Base-by-base conservation (phyloP, 2,797 vertebrate genomes). In the Esox masquinongy region DNA sequence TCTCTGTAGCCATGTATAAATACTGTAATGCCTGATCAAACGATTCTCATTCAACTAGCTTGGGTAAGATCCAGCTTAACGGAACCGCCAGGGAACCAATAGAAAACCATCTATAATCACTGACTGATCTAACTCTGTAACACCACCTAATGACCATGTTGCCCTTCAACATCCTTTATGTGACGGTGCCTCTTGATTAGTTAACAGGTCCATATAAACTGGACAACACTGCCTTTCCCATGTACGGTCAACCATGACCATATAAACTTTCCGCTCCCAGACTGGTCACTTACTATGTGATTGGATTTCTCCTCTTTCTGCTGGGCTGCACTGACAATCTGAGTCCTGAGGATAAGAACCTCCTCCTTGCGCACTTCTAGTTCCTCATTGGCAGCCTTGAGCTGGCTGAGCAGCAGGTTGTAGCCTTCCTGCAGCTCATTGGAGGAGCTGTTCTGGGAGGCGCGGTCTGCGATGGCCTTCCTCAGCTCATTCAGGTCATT, bases 301-400 rank as follows among this genome's bases (percentile, higher is more conserved):
- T 91, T 84, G 36, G 82, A 87, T 0, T 61, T 72, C 3, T 94
- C 94, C 7, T 22, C 53, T n/a, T 87, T 90, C 43, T 92, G 90
- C 84, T 95, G 94, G 15, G 95, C 92, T 0, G 87, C 72, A 70
- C 93, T 98, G 83, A 98, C 91, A 0, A 99, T 96, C 92, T 99
- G 96, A 0, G 96, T 92, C 86, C 95, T 93, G 26, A 99, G 95
- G 77, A 96, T 95, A 1, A 99, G 95, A 11, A 99, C 97, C 75
- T 99, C 98, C 84, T 99, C 97, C 81, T 97, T 98, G 71, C 98
- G 95, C 26, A 96, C 95, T 17, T 99, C 98, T 59, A 99, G 89
- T 90, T 99, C 98, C 91, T 99, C 97, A 0, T 84, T 93, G 89
- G 97, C 95, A 0, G 90, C 80, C 71, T 91, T 95, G 53, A 99